Conservation (phyloP, 1,140 invertebrate species). For the Lysiphlebus fabarum region DNA sequence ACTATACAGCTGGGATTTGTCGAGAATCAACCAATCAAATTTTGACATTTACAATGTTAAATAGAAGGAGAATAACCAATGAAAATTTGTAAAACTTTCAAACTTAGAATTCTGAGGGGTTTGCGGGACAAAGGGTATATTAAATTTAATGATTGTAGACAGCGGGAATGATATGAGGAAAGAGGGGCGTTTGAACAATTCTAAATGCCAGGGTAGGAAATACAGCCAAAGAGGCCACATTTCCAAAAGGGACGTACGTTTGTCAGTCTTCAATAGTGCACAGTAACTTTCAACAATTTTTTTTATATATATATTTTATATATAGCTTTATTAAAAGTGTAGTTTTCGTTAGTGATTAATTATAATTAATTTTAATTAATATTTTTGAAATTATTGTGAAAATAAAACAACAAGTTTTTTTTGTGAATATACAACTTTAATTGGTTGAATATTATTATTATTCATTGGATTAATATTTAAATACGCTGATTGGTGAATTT, state of each 20-base stretch:
- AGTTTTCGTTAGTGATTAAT: no score
- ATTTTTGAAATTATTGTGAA: slow-evolving; percentile 11
- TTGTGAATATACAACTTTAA: no score
- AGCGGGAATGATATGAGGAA: slow-evolving; percentile 22
- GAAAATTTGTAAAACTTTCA: no score
- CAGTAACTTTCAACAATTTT: neutral
- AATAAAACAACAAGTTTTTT: neutral
- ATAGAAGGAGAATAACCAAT: neutral
- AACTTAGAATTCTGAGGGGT: no score
- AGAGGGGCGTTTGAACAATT: slow-evolving; percentile 23
- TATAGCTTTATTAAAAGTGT: slow-evolving; percentile 9
- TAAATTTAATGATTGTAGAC: slow-evolving; percentile 3
- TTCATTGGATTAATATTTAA: neutral
- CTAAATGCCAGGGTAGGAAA: slow-evolving; percentile 26
- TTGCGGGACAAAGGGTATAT: neutral
- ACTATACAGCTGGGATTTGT: slow-evolving; percentile 51
- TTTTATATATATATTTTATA: slow-evolving; percentile 2
- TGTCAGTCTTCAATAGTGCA: slow-evolving; percentile 31
- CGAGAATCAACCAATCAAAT: slow-evolving; percentile 42
- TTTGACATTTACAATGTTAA: neutral
- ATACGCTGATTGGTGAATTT: neutral
- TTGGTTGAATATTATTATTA: neutral
- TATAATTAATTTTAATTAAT: no score
- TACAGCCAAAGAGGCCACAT: no score
- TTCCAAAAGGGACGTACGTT: slow-evolving; percentile 7